Base-by-base conservation (phyloP, 2,113 vertebrate species). In the Panthera tigris region DNA sequence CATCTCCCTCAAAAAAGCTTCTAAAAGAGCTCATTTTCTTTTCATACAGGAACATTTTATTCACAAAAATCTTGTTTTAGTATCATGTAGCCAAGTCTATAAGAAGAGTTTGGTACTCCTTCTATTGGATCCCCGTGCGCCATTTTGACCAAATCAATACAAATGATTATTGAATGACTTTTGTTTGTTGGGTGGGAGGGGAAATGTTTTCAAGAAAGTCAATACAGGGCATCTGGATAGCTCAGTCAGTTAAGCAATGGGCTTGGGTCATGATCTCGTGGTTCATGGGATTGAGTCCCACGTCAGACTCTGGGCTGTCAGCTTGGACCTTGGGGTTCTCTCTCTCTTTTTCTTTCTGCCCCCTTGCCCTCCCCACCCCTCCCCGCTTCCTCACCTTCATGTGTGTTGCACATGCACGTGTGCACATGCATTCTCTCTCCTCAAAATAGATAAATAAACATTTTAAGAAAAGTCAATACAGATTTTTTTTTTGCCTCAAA, bases 1-100 rank as follows among this genome's bases (percentile, higher is more conserved):
- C 41, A 96, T 79, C 81, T 97, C 73, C 55, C 79, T 95, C 83
- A 94, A 87, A 94, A 94, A 97, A 78, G 29, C 63, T 84, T 94
- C 63, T 90, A 68, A 92, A 94, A 93, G 29, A 83, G 8, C 50
- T 73, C 41, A 66, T 78, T 95, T 36, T 91, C 69, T 89, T 96
- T 95, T 84, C 55, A 48, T 45, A 63, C 19, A 12, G 74, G 65
- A 92, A 97, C 45, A 96, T 73, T 81, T 88, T 95, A 95, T 79
- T 92, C 45, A 94, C 92, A 90, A 92, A 96, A 89, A 71, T 92
- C 57, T 94, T 31, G 31, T 55, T 90, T 86, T 76, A 90, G 50
- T 66, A 92, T 90, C 25, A 39, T 65, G 68, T 80, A 69, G 48
- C 95, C 61, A 89, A 87, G 50, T 84, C 23, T 50, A 76, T 81